Evolutionary conservation across 2,797 vertebrate species (phyloP), one percentile per base, ranked within the genome.

Genomic region (Lutjanus argentimaculatus): DNA sequence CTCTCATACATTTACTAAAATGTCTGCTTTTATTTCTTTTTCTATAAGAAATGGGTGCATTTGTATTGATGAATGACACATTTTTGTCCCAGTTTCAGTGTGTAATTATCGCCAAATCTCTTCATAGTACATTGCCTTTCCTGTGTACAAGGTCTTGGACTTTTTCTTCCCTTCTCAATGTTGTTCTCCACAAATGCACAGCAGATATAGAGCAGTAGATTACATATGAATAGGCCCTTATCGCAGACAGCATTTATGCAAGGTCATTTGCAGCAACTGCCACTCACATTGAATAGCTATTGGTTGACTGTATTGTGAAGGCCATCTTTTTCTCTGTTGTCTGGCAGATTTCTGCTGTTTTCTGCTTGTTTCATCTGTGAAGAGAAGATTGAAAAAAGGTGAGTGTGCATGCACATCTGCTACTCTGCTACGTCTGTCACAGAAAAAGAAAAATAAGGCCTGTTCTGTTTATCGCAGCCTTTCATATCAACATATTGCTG

Each of bases 191-290:
- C 46, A 74, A 72, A 40, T 14, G 10, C 61, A 58, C 59, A 66
- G 45, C 62, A 75, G 36, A 75, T 85, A 77, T 66, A 70, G 76
- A 85, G 75, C 75, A 80, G 70, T 56, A 70, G 72, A 77, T 87
- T 80, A 78, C 75, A 74, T 75, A 55, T 77, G 59, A 84, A 87
- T 67, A 46, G 17, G 70, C 40, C 57, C 53, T 86, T 74, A 77
- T 85, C 63, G 66, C 56, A 30, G 59, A 67, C 58, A 56, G 48
- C 57, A 75, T 84, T 88, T 69, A 83, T 72, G 55, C 86, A 90
- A 84, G 82, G 85, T 90, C 75, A 79, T 87, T 88, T 78, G 46
- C 77, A 77, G 71, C 77, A 46, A 40, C 67, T 82, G 65, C 57
- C 56, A 58, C 59, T 83, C 45, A 67, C 45, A 52, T 65, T 76